These are phyloP conservation scores for Hippocampus barbouri DNA, from an alignment of 2,113 vertebrate genomes.

Conservation along the genomic window DNA sequence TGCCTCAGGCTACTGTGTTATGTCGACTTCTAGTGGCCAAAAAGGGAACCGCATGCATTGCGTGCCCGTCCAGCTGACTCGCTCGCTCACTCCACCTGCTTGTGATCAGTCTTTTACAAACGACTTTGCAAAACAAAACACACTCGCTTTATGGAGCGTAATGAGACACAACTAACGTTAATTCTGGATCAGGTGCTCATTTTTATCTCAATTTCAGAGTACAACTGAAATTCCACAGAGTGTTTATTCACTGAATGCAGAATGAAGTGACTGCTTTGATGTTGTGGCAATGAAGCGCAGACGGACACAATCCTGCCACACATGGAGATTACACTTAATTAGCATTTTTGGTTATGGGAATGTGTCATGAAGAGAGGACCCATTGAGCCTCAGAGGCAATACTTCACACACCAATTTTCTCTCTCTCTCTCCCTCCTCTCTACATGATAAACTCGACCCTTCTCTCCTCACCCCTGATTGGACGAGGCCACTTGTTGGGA, in stretches of 20 bases:
- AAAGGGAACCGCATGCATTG: constrained; percentile 34
- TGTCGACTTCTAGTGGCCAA: constrained; percentile 64
- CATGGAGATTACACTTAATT: neutral
- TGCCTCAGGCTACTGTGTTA: constrained; percentile 41
- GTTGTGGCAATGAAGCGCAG: neutral
- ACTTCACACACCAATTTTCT: neutral
- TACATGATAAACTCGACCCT: constrained; percentile 70
- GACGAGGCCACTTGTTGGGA: constrained; percentile 76
- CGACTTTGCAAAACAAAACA: neutral
- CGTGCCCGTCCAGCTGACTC: neutral
- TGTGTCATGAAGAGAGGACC: neutral
- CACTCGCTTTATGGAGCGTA: neutral
- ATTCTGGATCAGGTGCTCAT: neutral
- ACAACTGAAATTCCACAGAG: neutral
- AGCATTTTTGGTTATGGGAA: neutral
- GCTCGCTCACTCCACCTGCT: neutral
- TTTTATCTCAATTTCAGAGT: neutral
- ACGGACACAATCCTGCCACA: neutral
- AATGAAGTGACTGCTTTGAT: neutral
- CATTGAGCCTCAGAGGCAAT: neutral
- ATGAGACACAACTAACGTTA: neutral
- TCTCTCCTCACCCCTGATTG: constrained; percentile 77
- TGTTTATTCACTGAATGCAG: neutral
- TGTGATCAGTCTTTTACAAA: neutral
- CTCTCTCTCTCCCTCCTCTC: constrained; percentile 20